Conservation (phyloP, 2,888 invertebrate genomes). For the Deilephila elpenor region DNA sequence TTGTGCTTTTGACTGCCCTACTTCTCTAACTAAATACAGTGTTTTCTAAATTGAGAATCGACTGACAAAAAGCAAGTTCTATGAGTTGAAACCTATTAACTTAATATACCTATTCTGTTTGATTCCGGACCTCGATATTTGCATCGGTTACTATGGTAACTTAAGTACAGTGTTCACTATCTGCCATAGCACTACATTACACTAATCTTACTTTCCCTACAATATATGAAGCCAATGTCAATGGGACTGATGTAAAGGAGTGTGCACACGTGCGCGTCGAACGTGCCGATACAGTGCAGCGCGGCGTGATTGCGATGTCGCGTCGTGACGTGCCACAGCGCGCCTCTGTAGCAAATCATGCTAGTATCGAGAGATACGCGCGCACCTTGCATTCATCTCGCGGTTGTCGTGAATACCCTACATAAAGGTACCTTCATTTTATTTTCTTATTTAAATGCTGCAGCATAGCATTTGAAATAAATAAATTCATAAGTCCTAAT, state of each 20-base stretch:
- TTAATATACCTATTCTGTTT: too few species aligned
- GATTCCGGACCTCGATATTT: too few species aligned
- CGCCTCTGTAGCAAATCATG: not conserved
- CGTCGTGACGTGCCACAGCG: not conserved
- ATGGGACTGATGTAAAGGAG: not conserved
- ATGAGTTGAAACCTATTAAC: too few species aligned
- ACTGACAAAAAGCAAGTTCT: too few species aligned
- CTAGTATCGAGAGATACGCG: not conserved
- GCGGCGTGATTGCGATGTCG: not conserved
- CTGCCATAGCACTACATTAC: not conserved
- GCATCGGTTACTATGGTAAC: not conserved
- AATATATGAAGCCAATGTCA: not conserved
- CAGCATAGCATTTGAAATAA: too few species aligned
- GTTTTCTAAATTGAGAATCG: too few species aligned
- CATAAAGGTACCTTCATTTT: not conserved
- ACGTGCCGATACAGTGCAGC: too few species aligned
- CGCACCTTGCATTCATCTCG: not conserved
- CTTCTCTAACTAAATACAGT: too few species aligned
- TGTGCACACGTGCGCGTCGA: not conserved
- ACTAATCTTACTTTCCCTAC: not conserved
- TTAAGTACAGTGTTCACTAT: not conserved
- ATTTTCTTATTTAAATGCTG: too few species aligned
- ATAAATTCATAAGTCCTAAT: too few species aligned
- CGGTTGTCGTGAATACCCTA: not conserved
- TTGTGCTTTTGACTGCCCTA: too few species aligned